Evolutionary conservation across 2,888 invertebrate genomes (phyloP).

Genomic region (Stomorhina lunata): DNA sequence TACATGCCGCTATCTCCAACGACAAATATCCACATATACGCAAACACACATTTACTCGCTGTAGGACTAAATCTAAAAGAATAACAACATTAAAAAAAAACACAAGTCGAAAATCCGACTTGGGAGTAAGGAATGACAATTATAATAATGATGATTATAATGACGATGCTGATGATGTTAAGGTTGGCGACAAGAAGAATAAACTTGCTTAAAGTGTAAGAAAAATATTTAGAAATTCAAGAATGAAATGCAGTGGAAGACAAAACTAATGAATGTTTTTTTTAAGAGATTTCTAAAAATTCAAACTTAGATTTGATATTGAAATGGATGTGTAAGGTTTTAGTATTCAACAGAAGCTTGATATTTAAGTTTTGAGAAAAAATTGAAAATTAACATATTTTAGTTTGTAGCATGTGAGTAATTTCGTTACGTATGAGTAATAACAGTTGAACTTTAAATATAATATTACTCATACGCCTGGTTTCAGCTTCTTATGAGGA

Average conservation of each 20-base stretch:
- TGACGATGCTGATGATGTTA: constrained; percentile 33
- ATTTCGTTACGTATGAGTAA: too few relatives aligned
- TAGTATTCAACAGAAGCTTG: too few relatives aligned
- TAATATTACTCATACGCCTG: too few relatives aligned
- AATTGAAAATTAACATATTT: too few relatives aligned
- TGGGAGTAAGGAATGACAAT: constrained; percentile 49
- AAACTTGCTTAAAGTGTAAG: neutral
- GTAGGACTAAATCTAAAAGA: neutral
- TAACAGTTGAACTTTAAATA: too few relatives aligned
- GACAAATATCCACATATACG: neutral
- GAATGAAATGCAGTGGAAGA: neutral
- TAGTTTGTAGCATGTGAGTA: too few relatives aligned
- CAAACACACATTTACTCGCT: neutral
- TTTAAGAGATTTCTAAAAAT: too few relatives aligned
- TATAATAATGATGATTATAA: constrained; percentile 37
- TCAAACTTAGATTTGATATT: too few relatives aligned
- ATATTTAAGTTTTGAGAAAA: too few relatives aligned
- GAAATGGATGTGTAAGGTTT: too few relatives aligned
- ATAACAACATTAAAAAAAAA: constrained; percentile 3
- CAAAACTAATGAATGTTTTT: neutral
- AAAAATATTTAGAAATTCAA: neutral
- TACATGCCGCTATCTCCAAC: neutral
- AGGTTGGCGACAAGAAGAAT: constrained; percentile 43
- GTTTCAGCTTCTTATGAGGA: too few relatives aligned
- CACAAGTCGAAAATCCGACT: neutral